A percentile compares a stretch with the other conserved stretches of the same genome.
phyloP scores from a whole-genome alignment of 2,113 vertebrate species.

The Cromileptes altivelis region DNA sequence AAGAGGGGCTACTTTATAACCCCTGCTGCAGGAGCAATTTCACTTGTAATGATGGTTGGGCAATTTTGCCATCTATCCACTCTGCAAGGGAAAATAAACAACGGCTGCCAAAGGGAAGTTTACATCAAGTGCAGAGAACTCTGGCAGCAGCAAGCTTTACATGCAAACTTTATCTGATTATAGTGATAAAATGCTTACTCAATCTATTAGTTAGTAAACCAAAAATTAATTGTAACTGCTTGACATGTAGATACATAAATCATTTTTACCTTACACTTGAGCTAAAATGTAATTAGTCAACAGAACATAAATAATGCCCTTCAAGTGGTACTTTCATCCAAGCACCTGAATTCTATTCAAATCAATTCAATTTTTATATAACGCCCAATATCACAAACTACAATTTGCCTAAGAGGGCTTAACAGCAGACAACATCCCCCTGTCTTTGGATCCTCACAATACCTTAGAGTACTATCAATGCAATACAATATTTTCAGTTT shows the following conservation, averaged over 20 bases:
- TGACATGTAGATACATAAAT: not conserved
- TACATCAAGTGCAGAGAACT: not conserved
- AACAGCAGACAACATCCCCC: too few species aligned
- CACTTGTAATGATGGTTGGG: conserved; percentile 35
- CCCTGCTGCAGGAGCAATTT: conserved; percentile 36
- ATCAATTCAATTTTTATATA: too few species aligned
- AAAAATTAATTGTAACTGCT: not conserved
- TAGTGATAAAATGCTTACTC: not conserved
- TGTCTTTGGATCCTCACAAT: too few species aligned
- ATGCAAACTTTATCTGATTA: not conserved
- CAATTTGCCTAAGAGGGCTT: too few species aligned
- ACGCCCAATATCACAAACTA: too few species aligned
- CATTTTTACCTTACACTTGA: not conserved
- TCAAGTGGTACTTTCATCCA: not conserved
- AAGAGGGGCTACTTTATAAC: conserved; percentile 36
- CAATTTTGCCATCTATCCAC: conserved; percentile 33
- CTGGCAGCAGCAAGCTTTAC: not conserved
- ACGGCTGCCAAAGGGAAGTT: conserved; percentile 4
- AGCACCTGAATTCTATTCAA: not conserved
- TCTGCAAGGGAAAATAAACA: conserved; percentile 34
- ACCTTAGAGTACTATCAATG: not conserved
- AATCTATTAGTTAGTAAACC: not conserved
- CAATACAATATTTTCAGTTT: too few species aligned
- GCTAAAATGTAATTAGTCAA: too few species aligned
- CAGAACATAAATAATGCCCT: not conserved